Evolutionary conservation across 2,113 vertebrate genomes (phyloP).

Genomic region (Scytalopus superciliaris): DNA sequence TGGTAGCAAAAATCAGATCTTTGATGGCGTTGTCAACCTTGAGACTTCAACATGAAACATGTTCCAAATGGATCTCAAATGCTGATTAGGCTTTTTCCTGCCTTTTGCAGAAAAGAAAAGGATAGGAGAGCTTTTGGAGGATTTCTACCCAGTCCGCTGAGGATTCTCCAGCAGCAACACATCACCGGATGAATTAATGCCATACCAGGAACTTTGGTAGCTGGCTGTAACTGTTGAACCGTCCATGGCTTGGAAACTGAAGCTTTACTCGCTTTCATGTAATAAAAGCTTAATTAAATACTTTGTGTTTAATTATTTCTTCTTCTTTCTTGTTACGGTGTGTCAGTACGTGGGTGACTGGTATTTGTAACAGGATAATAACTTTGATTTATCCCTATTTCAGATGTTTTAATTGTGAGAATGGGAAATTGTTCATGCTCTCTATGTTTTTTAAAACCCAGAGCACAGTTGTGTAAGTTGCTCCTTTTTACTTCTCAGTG

Average conservation of each 20-base stretch:
- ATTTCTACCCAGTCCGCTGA: conserved; percentile 87
- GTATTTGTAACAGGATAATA: neutral
- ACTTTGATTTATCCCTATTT: neutral
- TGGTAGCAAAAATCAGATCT: neutral
- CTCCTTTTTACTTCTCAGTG: neutral
- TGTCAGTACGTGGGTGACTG: fast-evolving
- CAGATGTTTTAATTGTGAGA: neutral
- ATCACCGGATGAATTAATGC: neutral
- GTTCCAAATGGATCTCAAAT: fast-evolving
- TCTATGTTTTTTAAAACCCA: neutral
- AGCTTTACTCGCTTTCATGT: neutral
- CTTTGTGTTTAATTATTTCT: neutral
- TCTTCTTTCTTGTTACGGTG: neutral
- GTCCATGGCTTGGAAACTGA: neutral
- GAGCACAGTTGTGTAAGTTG: neutral
- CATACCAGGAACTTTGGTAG: fast-evolving
- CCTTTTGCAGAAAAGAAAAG: conserved; percentile 80
- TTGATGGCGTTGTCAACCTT: neutral
- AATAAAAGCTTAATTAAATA: neutral
- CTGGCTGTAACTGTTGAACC: neutral
- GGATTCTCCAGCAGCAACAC: fast-evolving
- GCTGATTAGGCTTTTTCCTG: neutral
- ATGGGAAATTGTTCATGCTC: neutral
- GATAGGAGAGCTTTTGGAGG: conserved; percentile 81
- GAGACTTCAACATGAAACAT: neutral